Base-by-base conservation (phyloP, 2,888 invertebrate species). In the Drosophila hamatofila region DNA sequence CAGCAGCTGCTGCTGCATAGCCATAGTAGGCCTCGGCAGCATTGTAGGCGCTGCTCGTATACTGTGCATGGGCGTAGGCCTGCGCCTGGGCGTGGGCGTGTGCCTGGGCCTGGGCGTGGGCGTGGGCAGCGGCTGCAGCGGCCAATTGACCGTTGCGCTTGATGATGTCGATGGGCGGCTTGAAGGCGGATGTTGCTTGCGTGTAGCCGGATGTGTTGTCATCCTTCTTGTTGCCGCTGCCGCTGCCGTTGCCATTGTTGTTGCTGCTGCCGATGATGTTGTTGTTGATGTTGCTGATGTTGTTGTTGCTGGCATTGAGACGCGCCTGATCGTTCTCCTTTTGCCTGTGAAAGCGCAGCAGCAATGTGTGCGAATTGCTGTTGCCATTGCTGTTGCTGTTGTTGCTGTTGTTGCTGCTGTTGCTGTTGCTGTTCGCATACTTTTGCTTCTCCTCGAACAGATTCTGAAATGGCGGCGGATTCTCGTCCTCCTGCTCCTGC, bases 391-490 rank as follows among this genome's bases (percentile, higher is more conserved):
- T 54, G 60, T n/a, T 54, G 39, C 3, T 33, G 35, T 27, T 67
- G 65, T 16, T 60, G 56, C 4, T 46, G 73, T 6, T 37, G 37
- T 11, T 46, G 42, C 12, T 21, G 18, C 23, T 54, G 63, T 12
- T 57, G 39, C n/a, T 18, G 21, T 48, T 70, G 67, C 42, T 62
- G 77, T 44, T 54, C 33, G 63, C 92, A 86, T 92, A 93, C 89
- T 92, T 93, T 88, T 96, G 95, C 91, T 96, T 97, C 89, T 97
- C 97, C 89, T 96, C 96, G 89, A 97, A 97, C 0, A 97, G 93
- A 92, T 97, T 97, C 90, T 97, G 97, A 87, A 97, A 97, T 44
- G 95, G 95, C 58, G 96, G 96, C 46, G 96, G 96, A 35, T 96
- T 95, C 84, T 96, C 96, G 77, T 97, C 96, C 85, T 97, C 96